phyloP scores from a whole-genome alignment of 1,140 invertebrate genomes.

The Euwallacea fornicatus region DNA sequence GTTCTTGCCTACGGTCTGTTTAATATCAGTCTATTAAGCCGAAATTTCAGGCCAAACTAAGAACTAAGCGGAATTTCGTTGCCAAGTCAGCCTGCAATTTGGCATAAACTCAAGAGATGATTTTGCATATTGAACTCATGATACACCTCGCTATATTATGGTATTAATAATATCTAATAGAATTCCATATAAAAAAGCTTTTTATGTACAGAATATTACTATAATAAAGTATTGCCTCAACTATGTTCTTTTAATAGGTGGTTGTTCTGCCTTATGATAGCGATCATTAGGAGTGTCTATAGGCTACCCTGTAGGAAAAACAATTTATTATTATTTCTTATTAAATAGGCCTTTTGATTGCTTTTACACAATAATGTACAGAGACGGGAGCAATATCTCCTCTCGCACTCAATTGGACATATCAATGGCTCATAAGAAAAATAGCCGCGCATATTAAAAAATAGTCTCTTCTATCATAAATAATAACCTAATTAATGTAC shows the following conservation, averaged over 20 bases:
- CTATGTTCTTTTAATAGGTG: constrained; percentile 38
- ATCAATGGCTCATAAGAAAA: constrained; percentile 35
- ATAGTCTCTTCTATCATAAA: constrained; percentile 47
- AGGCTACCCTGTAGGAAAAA: constrained; percentile 49
- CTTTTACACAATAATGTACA: constrained; percentile 45
- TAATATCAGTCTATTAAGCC: neutral
- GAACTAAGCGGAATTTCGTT: neutral
- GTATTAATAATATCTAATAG: constrained; percentile 23
- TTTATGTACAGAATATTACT: constrained; percentile 50
- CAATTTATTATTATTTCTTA: constrained; percentile 23
- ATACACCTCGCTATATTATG: neutral
- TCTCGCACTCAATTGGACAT: constrained; percentile 42
- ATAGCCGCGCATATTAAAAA: constrained; percentile 48
- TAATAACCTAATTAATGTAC: constrained; percentile 49
- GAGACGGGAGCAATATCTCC: too few relatives aligned
- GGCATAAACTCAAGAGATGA: neutral
- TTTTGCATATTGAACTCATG: neutral
- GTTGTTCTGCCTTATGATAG: constrained; percentile 23
- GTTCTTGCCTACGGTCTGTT: too few relatives aligned
- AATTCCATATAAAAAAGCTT: constrained; percentile 54
- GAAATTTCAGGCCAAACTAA: constrained; percentile 1
- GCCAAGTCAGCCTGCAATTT: neutral
- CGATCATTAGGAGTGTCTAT: constrained; percentile 38
- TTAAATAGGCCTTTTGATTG: constrained; percentile 50
- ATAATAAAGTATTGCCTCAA: constrained; percentile 37